phyloP scores from a whole-genome alignment of 2,113 vertebrate species.

The Ceratotherium simum region DNA sequence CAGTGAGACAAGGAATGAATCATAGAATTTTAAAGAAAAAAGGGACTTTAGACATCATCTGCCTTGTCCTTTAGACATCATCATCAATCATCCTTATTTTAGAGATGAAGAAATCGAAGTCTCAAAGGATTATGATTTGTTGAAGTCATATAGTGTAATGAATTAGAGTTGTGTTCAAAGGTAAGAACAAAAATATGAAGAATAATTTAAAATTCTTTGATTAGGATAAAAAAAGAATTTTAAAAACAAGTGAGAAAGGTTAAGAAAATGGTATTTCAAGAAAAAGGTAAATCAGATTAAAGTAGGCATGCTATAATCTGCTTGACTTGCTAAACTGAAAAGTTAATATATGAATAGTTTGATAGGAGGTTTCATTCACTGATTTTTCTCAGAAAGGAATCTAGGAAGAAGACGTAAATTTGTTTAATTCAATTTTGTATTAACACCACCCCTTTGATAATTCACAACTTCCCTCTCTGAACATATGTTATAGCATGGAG shows the following conservation, averaged over 20 bases:
- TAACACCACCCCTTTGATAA: background rate
- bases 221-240: background rate
- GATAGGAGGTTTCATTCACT: background rate
- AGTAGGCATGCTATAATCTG: background rate
- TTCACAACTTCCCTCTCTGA: background rate
- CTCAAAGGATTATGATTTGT: background rate
- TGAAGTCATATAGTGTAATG: background rate
- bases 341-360: background rate
- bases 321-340: background rate
- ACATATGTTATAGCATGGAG: background rate
- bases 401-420: background rate
- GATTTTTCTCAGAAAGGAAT: background rate
- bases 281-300: background rate
- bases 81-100: background rate
- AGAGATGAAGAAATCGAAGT: background rate
- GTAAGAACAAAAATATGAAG: background rate
- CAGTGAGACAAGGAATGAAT: background rate
- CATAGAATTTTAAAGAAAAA: background rate
- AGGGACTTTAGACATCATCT: background rate
- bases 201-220: background rate
- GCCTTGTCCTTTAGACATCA: background rate
- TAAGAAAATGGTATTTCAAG: background rate
- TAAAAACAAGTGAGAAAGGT: constrained; percentile 8
- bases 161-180: background rate
- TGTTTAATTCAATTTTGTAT: background rate